Evolutionary conservation across 2,113 vertebrate species (phyloP).

Genomic region (Tringa solitaria): DNA sequence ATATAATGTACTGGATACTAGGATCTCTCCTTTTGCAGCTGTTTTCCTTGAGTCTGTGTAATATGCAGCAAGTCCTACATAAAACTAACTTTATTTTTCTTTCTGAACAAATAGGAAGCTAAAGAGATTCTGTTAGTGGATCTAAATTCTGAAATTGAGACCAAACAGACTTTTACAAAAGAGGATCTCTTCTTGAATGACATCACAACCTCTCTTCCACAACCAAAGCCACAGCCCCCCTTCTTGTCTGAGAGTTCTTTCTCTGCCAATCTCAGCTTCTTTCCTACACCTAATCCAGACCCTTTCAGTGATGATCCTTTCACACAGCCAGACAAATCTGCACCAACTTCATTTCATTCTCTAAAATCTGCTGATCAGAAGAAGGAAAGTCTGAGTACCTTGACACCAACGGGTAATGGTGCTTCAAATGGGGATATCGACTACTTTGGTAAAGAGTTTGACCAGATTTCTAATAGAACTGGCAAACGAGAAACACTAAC

Average conservation of each 20-base stretch:
- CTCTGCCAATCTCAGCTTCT: slow-evolving; percentile 85
- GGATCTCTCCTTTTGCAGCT: background rate
- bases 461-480: slow-evolving; percentile 82
- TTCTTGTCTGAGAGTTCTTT: slow-evolving; percentile 81
- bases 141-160: slow-evolving; percentile 92
- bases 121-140: slow-evolving; percentile 96
- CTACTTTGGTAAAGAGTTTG: slow-evolving; percentile 81
- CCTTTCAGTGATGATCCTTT: slow-evolving; percentile 93
- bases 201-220: slow-evolving; percentile 77
- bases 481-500: slow-evolving; percentile 79
- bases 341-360: slow-evolving; percentile 70
- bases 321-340: slow-evolving; percentile 67
- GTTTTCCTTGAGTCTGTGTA: background rate
- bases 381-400: slow-evolving; percentile 60
- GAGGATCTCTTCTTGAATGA: slow-evolving; percentile 81
- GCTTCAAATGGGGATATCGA: slow-evolving; percentile 75
- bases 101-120: slow-evolving; percentile 85
- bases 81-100: slow-evolving; percentile 72
- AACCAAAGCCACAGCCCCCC: slow-evolving; percentile 73
- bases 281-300: slow-evolving; percentile 88
- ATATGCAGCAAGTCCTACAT: background rate
- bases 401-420: slow-evolving; percentile 66
- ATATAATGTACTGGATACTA: background rate
- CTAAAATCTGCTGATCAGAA: slow-evolving; percentile 68
- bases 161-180: slow-evolving; percentile 90